Base-by-base conservation (phyloP, 2,888 invertebrate genomes). In the Zhuqinia jingwanae region DNA sequence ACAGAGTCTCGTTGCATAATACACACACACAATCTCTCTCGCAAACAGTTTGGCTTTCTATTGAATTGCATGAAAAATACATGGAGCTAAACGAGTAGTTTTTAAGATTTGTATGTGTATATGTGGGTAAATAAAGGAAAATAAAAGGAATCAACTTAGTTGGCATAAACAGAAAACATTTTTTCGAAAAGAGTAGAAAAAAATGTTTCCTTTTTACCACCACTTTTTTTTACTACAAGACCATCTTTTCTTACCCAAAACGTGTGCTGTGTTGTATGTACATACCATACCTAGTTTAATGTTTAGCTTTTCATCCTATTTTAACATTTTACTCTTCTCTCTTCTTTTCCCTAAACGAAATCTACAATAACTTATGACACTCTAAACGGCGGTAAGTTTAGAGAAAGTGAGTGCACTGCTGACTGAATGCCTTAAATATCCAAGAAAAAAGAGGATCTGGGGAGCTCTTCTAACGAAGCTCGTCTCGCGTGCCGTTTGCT, bases 401-500 rank as follows among this genome's bases (percentile, higher is more conserved):
- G 30, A 36, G 36, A 36, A 36, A 36, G 36, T 36, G 36, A 36
- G 8, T 36, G 36, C 36, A 36, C 5, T 36, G 8, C 36, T 2
- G 15, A 27, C 27, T 27, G 60, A 30, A 79, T 79, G 65, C 65
- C 65, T 79, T 79, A 60, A 79, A 79, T 80, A 56, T 42, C 50
- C 22, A 70, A 50, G 70, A 70, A 80, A 30, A 70, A 58, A 36
- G 80, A 80, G 80, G 80, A 80, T 80, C 80, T 80, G 17, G 80
- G 80, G 80, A 80, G 60, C 70, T 70, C 80, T 70, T 80, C 53
- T 80, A 56, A 80, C 68, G 68, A 42, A 68, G 47, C 79, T 79
- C 17, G 27, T 76, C 30, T 25, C 22, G 27, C 30, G 20, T 78
- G 36, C 17, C 63, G 50, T 79, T 77, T 45, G 27, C 22, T 63